Evolutionary conservation across 2,113 vertebrate genomes (phyloP).

Genomic region (Petaurus breviceps): DNA sequence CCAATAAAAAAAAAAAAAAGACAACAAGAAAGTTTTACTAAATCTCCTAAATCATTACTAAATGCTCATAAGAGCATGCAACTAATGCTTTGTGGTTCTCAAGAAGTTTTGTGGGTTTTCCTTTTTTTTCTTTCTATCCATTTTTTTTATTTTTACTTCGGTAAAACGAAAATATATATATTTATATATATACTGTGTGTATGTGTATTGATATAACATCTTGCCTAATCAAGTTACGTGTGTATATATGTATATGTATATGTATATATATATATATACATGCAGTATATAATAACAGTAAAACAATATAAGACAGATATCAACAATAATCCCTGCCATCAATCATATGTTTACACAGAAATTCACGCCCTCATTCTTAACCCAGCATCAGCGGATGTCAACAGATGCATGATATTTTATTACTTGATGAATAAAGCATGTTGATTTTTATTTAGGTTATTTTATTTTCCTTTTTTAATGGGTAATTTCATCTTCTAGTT

Average conservation of each 20-base stretch:
- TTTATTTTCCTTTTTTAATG: slow-evolving; percentile 80
- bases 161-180: slow-evolving; percentile 40
- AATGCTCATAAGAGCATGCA: slow-evolving; percentile 61
- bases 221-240: neutral
- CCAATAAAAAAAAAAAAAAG: slow-evolving; percentile 36
- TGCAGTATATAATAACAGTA: slow-evolving; percentile 65
- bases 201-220: slow-evolving; percentile 24
- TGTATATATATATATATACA: slow-evolving; percentile 47
- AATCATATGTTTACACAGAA: slow-evolving; percentile 95
- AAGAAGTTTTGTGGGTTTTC: slow-evolving; percentile 41
- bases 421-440: slow-evolving; percentile 82
- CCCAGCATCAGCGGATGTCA: slow-evolving; percentile 85
- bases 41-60: too few relatives aligned
- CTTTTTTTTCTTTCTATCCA: slow-evolving; percentile 49
- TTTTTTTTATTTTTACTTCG: slow-evolving; percentile 38
- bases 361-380: slow-evolving; percentile 93
- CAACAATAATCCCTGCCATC: slow-evolving; percentile 90
- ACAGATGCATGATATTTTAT: slow-evolving; percentile 88
- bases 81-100: slow-evolving; percentile 48
- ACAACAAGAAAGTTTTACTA: slow-evolving; percentile 56
- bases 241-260: neutral
- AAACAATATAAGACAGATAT: slow-evolving; percentile 83
- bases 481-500: slow-evolving; percentile 87
- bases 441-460: slow-evolving; percentile 80
- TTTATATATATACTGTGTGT: neutral